phyloP scores from a whole-genome alignment of 1,140 invertebrate genomes.

The Magallana gigas region DNA sequence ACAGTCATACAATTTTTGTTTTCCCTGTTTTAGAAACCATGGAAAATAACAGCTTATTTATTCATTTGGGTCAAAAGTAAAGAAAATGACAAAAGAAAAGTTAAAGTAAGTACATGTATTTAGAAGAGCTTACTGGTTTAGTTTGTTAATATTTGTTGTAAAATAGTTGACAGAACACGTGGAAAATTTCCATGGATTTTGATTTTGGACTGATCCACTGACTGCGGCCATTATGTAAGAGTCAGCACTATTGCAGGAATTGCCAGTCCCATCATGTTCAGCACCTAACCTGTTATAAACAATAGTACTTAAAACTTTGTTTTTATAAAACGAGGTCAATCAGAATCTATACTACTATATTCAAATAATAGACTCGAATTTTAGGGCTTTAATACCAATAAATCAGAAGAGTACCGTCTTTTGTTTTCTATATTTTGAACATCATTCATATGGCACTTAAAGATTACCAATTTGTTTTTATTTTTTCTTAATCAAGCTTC shows the following conservation, averaged over 20 bases:
- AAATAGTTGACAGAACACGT: slow-evolving; percentile 5
- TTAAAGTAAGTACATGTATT: background rate
- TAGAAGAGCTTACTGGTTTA: background rate
- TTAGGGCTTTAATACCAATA: too few species aligned
- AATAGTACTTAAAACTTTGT: too few species aligned
- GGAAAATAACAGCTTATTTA: background rate
- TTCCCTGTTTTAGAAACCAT: background rate
- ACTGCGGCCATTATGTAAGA: background rate
- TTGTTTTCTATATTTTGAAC: too few species aligned
- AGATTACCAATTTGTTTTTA: too few species aligned
- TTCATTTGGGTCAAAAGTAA: too few species aligned
- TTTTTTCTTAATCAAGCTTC: too few species aligned
- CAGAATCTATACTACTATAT: too few species aligned
- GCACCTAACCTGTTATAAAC: background rate
- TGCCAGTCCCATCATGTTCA: background rate
- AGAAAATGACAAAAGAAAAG: too few species aligned
- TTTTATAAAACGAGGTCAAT: too few species aligned
- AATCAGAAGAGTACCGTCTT: too few species aligned
- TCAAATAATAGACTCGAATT: too few species aligned
- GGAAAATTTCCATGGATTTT: slow-evolving; percentile 34
- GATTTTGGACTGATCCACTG: background rate
- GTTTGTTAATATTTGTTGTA: slow-evolving; percentile 1
- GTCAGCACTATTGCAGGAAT: background rate
- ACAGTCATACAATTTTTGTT: slow-evolving; percentile 12
- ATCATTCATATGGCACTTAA: too few species aligned